Percentiles rank a stretch among this genome's conserved stretches.
phyloP scores from a whole-genome alignment of 2,888 invertebrate genomes.

The Vannuccia rotundouncinata region DNA sequence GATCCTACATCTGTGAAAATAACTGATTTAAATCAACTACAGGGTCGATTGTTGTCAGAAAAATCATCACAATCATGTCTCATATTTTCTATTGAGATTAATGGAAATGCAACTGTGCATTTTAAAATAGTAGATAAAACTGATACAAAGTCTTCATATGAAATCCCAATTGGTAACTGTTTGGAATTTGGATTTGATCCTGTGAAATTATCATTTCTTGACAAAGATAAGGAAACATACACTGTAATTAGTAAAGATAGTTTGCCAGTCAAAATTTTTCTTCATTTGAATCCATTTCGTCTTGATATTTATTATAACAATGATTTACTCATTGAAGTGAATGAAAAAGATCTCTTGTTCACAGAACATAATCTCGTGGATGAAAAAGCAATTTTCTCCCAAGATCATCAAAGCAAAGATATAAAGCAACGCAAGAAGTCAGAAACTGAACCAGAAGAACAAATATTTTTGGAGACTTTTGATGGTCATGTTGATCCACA shows the following conservation, averaged over 20 bases:
- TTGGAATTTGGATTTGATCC: not conserved
- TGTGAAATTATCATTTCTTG: not conserved
- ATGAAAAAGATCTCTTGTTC: not conserved
- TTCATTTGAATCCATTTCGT: not conserved
- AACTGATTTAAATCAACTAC: not conserved
- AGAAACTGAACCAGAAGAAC: constrained; percentile 31
- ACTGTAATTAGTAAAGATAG: not conserved
- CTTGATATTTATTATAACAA: not conserved
- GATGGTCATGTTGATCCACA: constrained; percentile 88
- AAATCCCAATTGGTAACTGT: not conserved
- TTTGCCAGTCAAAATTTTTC: not conserved
- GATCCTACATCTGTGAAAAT: not conserved
- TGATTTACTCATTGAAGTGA: not conserved
- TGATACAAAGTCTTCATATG: not conserved
- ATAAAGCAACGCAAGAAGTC: no score
- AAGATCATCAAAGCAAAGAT: no score
- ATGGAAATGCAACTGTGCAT: not conserved
- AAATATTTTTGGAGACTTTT: constrained; percentile 68
- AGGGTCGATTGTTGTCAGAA: not conserved
- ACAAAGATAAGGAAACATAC: not conserved
- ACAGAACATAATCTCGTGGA: not conserved
- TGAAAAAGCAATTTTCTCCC: not conserved
- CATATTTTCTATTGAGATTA: not conserved
- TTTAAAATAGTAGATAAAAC: not conserved
- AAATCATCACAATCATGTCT: not conserved